phyloP scores from a whole-genome alignment of 1,140 invertebrate species.

The Marisa cornuarietis region DNA sequence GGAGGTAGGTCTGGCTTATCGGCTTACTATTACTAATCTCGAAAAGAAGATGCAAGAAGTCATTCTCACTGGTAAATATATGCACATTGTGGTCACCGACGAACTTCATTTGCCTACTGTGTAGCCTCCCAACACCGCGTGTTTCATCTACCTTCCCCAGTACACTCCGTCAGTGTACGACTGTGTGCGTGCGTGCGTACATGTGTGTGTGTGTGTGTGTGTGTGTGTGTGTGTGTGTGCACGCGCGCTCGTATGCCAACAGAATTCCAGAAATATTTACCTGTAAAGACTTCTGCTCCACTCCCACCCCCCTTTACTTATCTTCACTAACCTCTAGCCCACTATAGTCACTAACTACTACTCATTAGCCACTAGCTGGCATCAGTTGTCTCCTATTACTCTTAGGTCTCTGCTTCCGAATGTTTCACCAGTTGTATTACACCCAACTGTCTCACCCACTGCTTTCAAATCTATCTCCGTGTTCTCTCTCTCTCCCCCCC shows the following conservation, averaged over 20 bases:
- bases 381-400: too few species aligned
- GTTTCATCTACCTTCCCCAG: neutral
- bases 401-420: too few species aligned
- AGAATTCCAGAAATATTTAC: neutral
- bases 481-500: neutral
- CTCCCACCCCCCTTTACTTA: neutral
- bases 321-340: neutral
- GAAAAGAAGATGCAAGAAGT: too few species aligned
- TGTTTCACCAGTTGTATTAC: too few species aligned
- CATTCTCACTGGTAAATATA: too few species aligned
- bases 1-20: too few species aligned
- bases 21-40: too few species aligned
- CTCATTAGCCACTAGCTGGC: neutral
- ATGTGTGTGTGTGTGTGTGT: constrained; percentile 8
- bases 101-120: too few species aligned
- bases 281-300: neutral
- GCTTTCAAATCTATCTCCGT: neutral
- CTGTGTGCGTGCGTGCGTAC: neutral
- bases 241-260: neutral
- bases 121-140: too few species aligned
- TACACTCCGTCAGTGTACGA: neutral
- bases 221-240: constrained; percentile 3
- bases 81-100: too few species aligned
- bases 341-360: too few species aligned
- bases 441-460: neutral